Percentiles rank a stretch among this genome's conserved stretches.
phyloP scores from a whole-genome alignment of 2,888 invertebrate genomes.

The Harpalus rufipes region DNA sequence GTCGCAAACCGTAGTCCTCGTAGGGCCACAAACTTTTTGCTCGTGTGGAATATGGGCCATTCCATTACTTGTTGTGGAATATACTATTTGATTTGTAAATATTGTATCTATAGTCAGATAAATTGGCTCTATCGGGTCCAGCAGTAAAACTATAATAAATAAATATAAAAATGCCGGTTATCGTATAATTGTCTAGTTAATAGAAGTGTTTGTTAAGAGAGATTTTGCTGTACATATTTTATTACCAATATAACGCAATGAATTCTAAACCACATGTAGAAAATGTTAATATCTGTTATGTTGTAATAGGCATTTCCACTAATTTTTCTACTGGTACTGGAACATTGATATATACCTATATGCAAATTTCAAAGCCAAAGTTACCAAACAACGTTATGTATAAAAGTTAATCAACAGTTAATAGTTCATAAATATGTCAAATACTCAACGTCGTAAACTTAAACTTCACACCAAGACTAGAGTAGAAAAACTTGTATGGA shows the following conservation, averaged over 20 bases:
- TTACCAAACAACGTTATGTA: constrained; percentile 30
- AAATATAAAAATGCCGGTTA: no score
- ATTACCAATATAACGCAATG: background rate
- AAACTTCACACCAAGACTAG: background rate
- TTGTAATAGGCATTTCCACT: background rate
- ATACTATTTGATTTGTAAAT: no score
- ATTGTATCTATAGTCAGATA: no score
- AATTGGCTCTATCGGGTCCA: no score
- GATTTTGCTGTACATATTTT: no score
- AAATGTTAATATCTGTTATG: background rate
- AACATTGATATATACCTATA: background rate
- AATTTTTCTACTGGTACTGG: background rate
- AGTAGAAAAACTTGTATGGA: background rate
- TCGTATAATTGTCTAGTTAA: no score
- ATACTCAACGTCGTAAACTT: background rate
- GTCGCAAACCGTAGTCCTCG: no score
- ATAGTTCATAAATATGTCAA: constrained; percentile 41
- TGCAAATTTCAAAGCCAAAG: constrained; percentile 8
- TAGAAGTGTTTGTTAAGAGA: no score
- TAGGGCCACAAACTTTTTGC: no score
- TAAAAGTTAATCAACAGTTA: constrained; percentile 29
- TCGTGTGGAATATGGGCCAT: no score
- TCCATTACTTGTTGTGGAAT: no score
- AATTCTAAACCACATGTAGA: background rate
- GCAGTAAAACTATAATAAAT: no score